phyloP scores from a whole-genome alignment of 2,888 invertebrate species.

The Caradrina kadenii region DNA sequence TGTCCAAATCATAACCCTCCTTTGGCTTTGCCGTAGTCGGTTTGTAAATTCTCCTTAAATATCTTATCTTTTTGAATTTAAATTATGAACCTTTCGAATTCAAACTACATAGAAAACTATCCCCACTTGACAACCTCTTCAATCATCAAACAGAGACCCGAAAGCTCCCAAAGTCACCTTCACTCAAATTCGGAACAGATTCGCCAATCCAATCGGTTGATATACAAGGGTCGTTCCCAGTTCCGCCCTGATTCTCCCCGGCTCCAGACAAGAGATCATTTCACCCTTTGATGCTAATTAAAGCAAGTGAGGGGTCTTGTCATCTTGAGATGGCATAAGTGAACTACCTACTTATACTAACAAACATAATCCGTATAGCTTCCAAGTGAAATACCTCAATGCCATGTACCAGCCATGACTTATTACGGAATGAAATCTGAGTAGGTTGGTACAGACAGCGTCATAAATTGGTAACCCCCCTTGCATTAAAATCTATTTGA shows the following conservation, averaged over 20 bases:
- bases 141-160: not conserved
- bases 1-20: no score
- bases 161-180: constrained; percentile 8
- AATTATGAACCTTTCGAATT: no score
- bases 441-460: not conserved
- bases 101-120: not conserved
- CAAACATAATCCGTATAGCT: constrained; percentile 9
- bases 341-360: not conserved
- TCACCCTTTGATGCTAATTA: constrained; percentile 54
- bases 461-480: no score
- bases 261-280: constrained; percentile 12
- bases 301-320: constrained; percentile 24
- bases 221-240: constrained; percentile 45
- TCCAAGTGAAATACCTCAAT: constrained; percentile 10
- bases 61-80: no score
- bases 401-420: not conserved
- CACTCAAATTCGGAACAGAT: constrained; percentile 28
- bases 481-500: no score
- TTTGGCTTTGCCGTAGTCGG: no score
- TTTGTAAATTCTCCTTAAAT: no score
- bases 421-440: constrained; percentile 3
- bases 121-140: not conserved
- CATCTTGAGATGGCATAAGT: constrained; percentile 28
- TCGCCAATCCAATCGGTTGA: constrained; percentile 21
- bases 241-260: constrained; percentile 12